Conservation (phyloP, 2,113 vertebrate species). For the Syngnathus floridae region DNA sequence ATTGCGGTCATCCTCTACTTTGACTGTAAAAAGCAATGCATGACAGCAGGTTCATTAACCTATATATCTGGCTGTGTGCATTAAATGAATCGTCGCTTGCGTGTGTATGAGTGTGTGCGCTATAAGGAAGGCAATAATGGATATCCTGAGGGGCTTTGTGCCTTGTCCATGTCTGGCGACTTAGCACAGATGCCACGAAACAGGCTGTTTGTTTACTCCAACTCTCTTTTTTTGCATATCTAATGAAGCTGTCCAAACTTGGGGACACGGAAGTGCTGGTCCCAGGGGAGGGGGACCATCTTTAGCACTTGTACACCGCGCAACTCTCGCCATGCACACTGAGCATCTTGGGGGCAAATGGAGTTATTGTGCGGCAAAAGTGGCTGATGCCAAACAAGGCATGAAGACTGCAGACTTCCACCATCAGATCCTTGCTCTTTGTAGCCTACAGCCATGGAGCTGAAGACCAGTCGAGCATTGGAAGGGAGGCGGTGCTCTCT, state of each 20-base stretch:
- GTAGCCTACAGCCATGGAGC: slow-evolving; percentile 62
- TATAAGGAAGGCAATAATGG: slow-evolving; percentile 42
- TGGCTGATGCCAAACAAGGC: slow-evolving; percentile 72
- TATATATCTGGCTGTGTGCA: slow-evolving; percentile 40
- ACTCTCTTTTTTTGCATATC: slow-evolving; percentile 36
- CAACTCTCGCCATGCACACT: slow-evolving; percentile 42
- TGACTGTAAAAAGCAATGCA: background rate
- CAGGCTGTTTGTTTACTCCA: slow-evolving; percentile 43
- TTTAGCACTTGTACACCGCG: slow-evolving; percentile 63
- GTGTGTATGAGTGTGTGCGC: slow-evolving; percentile 13
- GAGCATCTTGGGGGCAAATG: slow-evolving; percentile 70
- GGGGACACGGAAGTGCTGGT: slow-evolving; percentile 59
- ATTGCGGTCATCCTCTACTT: background rate
- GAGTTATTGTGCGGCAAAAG: slow-evolving; percentile 69
- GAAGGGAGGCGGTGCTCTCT: slow-evolving; percentile 32
- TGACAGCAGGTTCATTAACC: slow-evolving; percentile 46
- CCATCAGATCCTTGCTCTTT: slow-evolving; percentile 53
- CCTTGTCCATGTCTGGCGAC: slow-evolving; percentile 45
- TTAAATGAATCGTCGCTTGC: slow-evolving; percentile 25
- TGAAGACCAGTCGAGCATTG: slow-evolving; percentile 60
- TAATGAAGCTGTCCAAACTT: slow-evolving; percentile 59
- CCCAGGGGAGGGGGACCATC: slow-evolving; percentile 67
- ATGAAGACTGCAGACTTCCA: slow-evolving; percentile 69
- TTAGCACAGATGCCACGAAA: slow-evolving; percentile 56
- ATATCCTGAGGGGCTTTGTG: slow-evolving; percentile 49